A percentile compares a stretch with the other conserved stretches of the same genome.
phyloP scores from a whole-genome alignment of 1,140 invertebrate species.

The Lethrus apterus region DNA sequence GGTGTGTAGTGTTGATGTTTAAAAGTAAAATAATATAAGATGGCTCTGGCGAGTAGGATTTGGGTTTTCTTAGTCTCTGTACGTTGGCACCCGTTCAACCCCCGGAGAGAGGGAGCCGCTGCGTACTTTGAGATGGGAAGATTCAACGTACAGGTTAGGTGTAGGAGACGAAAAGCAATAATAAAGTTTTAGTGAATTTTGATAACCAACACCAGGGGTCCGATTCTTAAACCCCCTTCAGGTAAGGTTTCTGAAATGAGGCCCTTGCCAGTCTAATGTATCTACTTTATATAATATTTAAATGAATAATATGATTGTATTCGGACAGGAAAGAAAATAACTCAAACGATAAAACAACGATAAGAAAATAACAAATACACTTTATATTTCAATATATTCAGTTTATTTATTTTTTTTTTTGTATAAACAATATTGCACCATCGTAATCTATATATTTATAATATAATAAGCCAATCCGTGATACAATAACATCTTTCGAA shows the following conservation, averaged over 20 bases:
- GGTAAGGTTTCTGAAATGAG: background rate
- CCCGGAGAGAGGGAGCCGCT: too few species aligned
- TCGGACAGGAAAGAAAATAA: background rate
- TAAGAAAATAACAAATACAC: conserved; percentile 3
- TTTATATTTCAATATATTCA: conserved; percentile 12
- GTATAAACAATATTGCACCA: conserved; percentile 51
- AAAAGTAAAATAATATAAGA: too few species aligned
- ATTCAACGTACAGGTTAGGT: too few species aligned
- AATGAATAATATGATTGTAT: background rate
- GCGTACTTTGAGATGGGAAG: too few species aligned
- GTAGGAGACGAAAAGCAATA: too few species aligned
- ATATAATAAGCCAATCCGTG: conserved; percentile 17
- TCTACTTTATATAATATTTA: background rate
- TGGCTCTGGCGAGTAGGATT: too few species aligned
- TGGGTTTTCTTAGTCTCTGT: too few species aligned
- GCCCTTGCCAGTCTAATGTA: background rate
- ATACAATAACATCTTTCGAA: conserved; percentile 7
- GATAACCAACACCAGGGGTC: too few species aligned
- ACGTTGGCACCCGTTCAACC: too few species aligned
- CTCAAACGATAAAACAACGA: background rate
- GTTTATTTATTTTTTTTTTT: conserved; percentile 17
- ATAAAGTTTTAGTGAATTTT: too few species aligned
- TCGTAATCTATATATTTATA: conserved; percentile 13
- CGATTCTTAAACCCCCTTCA: background rate
- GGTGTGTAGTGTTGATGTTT: too few species aligned